A percentile compares a stretch with the other conserved stretches of the same genome.
Conservation (phyloP, 2,888 invertebrate genomes). For the Rhimphoctona megacephalus region DNA sequence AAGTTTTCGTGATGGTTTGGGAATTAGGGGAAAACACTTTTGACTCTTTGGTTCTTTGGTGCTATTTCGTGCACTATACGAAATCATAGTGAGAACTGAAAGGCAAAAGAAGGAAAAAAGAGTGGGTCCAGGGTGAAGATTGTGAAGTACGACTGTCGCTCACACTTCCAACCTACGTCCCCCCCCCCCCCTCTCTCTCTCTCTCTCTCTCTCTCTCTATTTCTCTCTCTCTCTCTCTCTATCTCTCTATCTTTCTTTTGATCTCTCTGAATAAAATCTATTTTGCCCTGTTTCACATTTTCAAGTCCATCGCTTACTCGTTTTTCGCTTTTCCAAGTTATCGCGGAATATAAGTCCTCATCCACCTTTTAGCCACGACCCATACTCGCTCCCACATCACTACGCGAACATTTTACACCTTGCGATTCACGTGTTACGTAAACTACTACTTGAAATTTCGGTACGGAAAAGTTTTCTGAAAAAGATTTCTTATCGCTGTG, state of each 20-base stretch:
- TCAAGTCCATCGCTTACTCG: slow-evolving; percentile 10
- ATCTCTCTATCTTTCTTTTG: slow-evolving; percentile 2
- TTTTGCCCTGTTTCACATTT: slow-evolving; percentile 18
- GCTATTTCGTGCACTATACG: slow-evolving; percentile 12
- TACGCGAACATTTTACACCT: slow-evolving; percentile 31
- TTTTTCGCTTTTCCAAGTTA: slow-evolving; percentile 33
- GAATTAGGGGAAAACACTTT: slow-evolving; percentile 59
- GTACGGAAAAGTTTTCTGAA: not conserved
- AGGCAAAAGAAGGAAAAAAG: slow-evolving; percentile 15
- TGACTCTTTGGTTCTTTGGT: slow-evolving; percentile 44
- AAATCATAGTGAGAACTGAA: slow-evolving; percentile 31
- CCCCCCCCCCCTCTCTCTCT: no score
- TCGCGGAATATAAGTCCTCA: slow-evolving; percentile 27
- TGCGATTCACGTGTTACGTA: slow-evolving; percentile 25
- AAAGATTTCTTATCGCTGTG: not conserved
- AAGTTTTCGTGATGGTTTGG: slow-evolving; percentile 66
- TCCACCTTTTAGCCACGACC: slow-evolving; percentile 24
- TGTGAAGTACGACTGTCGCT: slow-evolving; percentile 56
- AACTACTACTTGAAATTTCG: slow-evolving; percentile 19
- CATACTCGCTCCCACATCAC: slow-evolving; percentile 13
- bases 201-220: slow-evolving; percentile 4
- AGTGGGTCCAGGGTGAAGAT: slow-evolving; percentile 19
- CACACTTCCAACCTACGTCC: slow-evolving; percentile 26
- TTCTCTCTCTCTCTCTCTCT: slow-evolving; percentile 11
- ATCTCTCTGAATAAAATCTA: slow-evolving; percentile 14